Evolutionary conservation across 2,888 invertebrate genomes (phyloP).

Genomic region (Agonopterix subpropinquella): DNA sequence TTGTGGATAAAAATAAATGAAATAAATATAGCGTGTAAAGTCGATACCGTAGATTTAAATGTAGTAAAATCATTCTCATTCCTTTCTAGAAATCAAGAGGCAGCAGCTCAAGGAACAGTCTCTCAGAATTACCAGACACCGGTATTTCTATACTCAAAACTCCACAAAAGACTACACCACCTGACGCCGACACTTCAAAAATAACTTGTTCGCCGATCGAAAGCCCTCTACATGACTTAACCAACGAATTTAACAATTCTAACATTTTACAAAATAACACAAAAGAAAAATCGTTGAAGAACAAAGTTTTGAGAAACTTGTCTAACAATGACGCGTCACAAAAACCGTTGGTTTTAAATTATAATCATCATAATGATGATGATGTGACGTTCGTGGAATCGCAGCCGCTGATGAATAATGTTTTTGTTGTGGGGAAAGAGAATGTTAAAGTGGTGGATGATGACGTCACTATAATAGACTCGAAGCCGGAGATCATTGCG

Average conservation of each 20-base stretch:
- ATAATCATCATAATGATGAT: constrained; percentile 1
- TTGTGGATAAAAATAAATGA: too few relatives aligned
- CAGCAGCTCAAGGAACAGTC: constrained; percentile 20
- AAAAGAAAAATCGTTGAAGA: not conserved
- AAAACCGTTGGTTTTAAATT: not conserved
- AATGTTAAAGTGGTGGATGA: constrained; percentile 31
- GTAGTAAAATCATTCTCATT: too few relatives aligned
- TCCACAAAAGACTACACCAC: constrained; percentile 14
- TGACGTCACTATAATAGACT: constrained; percentile 56
- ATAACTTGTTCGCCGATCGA: constrained; percentile 52
- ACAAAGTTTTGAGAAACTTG: not conserved
- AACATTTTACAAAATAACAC: too few relatives aligned
- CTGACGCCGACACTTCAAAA: constrained; percentile 27
- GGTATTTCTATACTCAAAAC: constrained; percentile 15
- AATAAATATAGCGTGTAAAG: too few relatives aligned
- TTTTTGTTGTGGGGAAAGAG: constrained; percentile 15
- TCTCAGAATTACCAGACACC: constrained; percentile 24
- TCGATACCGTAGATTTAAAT: too few relatives aligned
- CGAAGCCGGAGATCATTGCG: constrained; percentile 52
- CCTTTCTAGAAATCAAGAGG: constrained; percentile 19
- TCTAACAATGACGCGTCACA: not conserved
- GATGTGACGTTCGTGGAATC: constrained; percentile 11
- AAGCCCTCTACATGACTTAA: constrained; percentile 45
- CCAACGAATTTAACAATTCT: constrained; percentile 21
- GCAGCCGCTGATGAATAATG: constrained; percentile 9